These are phyloP conservation scores for Chrysemys picta DNA, from an alignment of 2,113 vertebrate species.

Conservation along the genomic window DNA sequence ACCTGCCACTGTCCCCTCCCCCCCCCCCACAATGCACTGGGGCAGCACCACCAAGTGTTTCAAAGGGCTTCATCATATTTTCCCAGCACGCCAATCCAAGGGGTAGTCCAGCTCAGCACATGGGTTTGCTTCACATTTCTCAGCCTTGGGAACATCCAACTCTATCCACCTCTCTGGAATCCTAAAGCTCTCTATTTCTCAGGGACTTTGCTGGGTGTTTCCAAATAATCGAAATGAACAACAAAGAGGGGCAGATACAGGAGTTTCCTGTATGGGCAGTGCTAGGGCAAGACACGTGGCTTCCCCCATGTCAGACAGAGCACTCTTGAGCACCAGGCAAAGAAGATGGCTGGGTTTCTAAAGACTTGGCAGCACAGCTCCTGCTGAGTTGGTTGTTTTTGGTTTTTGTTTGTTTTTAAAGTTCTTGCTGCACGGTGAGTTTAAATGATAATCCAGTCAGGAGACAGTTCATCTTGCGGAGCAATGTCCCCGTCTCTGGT, in stretches of 20 bases:
- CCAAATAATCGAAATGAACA: not conserved
- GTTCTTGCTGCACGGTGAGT: not conserved
- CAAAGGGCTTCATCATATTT: not conserved
- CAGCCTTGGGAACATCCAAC: not conserved
- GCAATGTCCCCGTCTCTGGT: not conserved
- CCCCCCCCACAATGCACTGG: not conserved
- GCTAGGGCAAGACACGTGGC: not conserved
- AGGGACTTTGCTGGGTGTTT: no score
- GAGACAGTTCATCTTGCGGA: not conserved
- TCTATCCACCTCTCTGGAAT: not conserved
- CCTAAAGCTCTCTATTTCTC: no score
- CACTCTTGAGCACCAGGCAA: not conserved
- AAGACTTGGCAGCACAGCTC: not conserved
- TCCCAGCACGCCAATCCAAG: no score
- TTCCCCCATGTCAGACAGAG: not conserved
- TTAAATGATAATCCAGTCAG: not conserved
- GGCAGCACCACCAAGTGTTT: not conserved
- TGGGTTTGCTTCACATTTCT: not conserved
- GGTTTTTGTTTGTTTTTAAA: not conserved
- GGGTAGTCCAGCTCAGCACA: not conserved
- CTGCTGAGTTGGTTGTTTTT: not conserved
- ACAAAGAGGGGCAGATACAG: not conserved
- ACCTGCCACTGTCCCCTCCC: no score
- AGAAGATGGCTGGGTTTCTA: not conserved
- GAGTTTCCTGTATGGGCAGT: not conserved